Percentiles rank a stretch among this genome's conserved stretches.
phyloP scores from a whole-genome alignment of 2,113 vertebrate species.

The Sinocyclocheilus anophthalmus region DNA sequence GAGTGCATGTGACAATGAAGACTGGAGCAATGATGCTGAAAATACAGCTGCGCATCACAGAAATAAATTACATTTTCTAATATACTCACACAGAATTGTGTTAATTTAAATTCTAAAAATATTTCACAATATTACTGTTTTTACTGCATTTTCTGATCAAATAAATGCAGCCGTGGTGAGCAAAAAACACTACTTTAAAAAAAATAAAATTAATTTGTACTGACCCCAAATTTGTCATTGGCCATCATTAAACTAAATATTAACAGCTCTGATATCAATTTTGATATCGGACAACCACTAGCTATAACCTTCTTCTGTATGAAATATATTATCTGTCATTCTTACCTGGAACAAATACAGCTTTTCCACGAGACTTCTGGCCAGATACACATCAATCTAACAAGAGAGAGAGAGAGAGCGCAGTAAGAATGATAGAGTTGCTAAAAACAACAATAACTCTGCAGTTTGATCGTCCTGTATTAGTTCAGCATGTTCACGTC shows the following conservation, averaged over 20 bases:
- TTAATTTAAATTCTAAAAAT: background rate
- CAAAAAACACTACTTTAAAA: background rate
- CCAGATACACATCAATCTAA: constrained; percentile 94
- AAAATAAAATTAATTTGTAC: too few species aligned
- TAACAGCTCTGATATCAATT: background rate
- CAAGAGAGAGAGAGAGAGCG: background rate
- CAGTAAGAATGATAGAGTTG: background rate
- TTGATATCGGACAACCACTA: background rate
- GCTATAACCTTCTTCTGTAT: background rate
- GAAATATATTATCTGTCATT: background rate
- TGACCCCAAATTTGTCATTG: too few species aligned
- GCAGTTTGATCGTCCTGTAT: background rate
- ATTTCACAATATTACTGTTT: background rate
- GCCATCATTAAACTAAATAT: background rate
- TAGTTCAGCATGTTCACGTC: background rate
- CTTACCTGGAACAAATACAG: constrained; percentile 96
- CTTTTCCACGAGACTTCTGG: constrained; percentile 95
- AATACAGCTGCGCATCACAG: background rate
- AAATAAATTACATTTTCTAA: background rate
- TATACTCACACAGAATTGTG: background rate
- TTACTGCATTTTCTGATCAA: background rate
- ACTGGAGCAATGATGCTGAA: background rate
- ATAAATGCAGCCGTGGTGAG: background rate
- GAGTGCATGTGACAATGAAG: background rate
- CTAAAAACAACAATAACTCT: background rate